Evolutionary conservation across 2,797 vertebrate species (phyloP).

Genomic region (Morus bassanus): DNA sequence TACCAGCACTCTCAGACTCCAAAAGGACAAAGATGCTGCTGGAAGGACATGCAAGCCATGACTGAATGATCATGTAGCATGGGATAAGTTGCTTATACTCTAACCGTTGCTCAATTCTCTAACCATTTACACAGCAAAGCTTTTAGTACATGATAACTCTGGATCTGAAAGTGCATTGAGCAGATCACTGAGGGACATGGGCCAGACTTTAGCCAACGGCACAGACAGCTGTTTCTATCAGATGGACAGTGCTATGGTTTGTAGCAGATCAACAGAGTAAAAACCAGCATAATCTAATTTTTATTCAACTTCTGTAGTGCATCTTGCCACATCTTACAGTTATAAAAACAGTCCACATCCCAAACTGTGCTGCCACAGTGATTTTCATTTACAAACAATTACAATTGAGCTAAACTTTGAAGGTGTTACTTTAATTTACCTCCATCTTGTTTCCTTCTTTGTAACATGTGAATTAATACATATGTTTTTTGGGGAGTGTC

Average conservation of each 20-base stretch:
- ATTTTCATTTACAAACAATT: not conserved
- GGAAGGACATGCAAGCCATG: not conserved
- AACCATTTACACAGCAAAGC: not conserved
- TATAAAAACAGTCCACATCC: not conserved
- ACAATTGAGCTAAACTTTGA: not conserved
- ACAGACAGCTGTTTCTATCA: not conserved
- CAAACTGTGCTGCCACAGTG: not conserved
- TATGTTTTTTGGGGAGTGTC: fast-evolving
- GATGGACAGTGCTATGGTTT: not conserved
- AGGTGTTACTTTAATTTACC: not conserved
- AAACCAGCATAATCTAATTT: not conserved
- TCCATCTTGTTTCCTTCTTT: not conserved
- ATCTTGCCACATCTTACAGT: not conserved
- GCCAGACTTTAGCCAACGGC: not conserved
- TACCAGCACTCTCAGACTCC: not conserved
- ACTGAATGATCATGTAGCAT: not conserved
- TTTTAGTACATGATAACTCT: not conserved
- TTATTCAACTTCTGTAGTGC: not conserved
- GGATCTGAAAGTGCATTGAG: not conserved
- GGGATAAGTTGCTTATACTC: not conserved
- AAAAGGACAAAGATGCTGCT: not conserved
- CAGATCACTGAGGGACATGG: not conserved
- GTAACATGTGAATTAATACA: not conserved
- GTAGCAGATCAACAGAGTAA: not conserved
- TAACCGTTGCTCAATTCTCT: not conserved